Conservation (phyloP, 2,113 vertebrate genomes). For the Strix aluco region DNA sequence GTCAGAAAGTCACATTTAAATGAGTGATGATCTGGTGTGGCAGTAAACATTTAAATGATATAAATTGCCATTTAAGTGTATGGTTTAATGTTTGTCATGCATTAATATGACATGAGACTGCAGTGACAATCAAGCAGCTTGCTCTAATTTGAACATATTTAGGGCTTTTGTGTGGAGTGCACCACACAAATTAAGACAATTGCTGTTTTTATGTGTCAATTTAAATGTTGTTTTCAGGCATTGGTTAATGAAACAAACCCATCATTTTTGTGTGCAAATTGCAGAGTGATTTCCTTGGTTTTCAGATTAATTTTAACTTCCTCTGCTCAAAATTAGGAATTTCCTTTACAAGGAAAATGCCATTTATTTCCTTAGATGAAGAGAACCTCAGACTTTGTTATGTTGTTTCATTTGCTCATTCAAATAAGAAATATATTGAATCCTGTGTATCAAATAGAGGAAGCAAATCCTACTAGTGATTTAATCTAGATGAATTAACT, state of each 20-base stretch:
- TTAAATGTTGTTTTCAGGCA: conserved; percentile 83
- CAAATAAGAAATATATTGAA: not conserved
- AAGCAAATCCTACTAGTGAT: conserved; percentile 8
- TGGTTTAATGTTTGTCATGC: conserved; percentile 98
- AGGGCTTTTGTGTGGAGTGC: conserved; percentile 91
- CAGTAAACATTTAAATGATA: conserved; percentile 99
- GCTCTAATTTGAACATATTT: conserved; percentile 98
- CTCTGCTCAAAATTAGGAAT: conserved; percentile 56
- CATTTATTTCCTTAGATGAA: conserved; percentile 13
- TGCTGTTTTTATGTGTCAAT: conserved; percentile 93
- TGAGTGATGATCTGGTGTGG: conserved; percentile 91
- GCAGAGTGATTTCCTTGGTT: conserved; percentile 54
- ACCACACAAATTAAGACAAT: conserved; percentile 98
- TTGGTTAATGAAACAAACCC: conserved; percentile 87
- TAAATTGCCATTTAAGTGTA: conserved; percentile 99
- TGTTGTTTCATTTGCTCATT: conserved; percentile 5
- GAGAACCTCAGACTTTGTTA: not conserved
- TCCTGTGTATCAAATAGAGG: not conserved
- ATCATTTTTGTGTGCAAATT: conserved; percentile 71
- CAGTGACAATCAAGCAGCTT: conserved; percentile 98
- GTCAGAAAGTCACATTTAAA: conserved; percentile 99
- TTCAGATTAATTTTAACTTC: conserved; percentile 62
- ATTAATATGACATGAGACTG: conserved; percentile 98
- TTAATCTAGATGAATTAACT: not conserved
- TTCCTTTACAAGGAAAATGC: conserved; percentile 40